A percentile compares a stretch with the other conserved stretches of the same genome.
Evolutionary conservation across 2,888 invertebrate genomes (phyloP).

Genomic region (Sympetrum striolatum): DNA sequence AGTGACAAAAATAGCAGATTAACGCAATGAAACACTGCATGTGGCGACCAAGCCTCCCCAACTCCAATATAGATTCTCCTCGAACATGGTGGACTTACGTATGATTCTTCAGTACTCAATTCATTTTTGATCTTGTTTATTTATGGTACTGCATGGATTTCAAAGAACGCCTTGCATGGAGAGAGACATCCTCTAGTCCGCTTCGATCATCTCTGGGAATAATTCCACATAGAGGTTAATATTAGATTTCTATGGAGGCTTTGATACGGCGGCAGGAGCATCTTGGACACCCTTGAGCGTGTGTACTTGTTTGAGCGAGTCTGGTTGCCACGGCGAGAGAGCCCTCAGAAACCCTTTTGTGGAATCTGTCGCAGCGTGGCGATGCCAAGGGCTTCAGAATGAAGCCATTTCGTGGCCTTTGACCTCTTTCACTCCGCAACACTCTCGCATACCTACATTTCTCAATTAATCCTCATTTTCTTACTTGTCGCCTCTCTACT

Average conservation of each 20-base stretch:
- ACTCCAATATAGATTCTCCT: too few species aligned
- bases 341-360: conserved; percentile 6
- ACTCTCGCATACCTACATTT: neutral
- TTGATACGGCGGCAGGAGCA: neutral
- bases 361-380: neutral
- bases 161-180: too few species aligned
- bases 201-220: too few species aligned
- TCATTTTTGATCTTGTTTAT: too few species aligned
- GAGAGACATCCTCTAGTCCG: too few species aligned
- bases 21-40: too few species aligned
- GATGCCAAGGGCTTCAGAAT: conserved; percentile 4
- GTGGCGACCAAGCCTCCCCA: too few species aligned
- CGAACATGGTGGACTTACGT: too few species aligned
- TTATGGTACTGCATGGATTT: too few species aligned
- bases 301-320: neutral
- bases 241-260: neutral
- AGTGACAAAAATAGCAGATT: too few species aligned
- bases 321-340: neutral
- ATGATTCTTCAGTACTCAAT: too few species aligned
- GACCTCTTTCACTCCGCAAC: neutral
- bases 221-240: too few species aligned
- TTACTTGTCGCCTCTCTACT: neutral
- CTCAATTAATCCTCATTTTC: neutral
- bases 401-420: conserved; percentile 14
- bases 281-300: neutral